Conservation (phyloP, 2,113 vertebrate species). For the Pollimyrus isidori region DNA sequence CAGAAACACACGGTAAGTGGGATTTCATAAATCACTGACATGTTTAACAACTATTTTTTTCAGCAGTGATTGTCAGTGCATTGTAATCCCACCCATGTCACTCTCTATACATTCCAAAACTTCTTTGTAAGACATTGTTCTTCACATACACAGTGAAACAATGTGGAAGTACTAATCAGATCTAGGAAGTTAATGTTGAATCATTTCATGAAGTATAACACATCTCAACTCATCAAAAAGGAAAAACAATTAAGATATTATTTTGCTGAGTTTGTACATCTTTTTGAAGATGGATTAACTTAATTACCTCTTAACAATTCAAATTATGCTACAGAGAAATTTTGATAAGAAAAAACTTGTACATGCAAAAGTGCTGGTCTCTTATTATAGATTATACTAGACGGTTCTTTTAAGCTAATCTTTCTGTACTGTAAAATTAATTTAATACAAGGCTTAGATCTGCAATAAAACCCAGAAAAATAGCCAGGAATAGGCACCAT, state of each 20-base stretch:
- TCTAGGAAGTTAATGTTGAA: slow-evolving; percentile 50
- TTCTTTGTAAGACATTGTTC: background rate
- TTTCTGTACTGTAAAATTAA: background rate
- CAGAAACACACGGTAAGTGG: background rate
- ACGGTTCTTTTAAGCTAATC: background rate
- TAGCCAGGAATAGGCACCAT: background rate
- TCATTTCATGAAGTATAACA: slow-evolving; percentile 40
- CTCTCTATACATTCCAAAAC: background rate
- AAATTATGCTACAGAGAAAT: slow-evolving; percentile 40
- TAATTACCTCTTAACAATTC: slow-evolving; percentile 54
- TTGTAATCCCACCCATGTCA: background rate
- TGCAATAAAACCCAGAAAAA: background rate
- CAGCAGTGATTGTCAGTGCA: background rate
- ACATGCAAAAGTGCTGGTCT: background rate
- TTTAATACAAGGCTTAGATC: slow-evolving; percentile 4
- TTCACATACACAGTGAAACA: slow-evolving; percentile 4
- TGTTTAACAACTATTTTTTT: background rate
- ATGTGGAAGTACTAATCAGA: slow-evolving; percentile 44
- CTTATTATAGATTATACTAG: slow-evolving; percentile 11
- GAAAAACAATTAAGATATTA: slow-evolving; percentile 47
- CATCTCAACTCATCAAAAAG: slow-evolving; percentile 36
- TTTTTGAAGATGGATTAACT: slow-evolving; percentile 49
- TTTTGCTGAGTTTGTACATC: slow-evolving; percentile 57
- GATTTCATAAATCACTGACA: background rate
- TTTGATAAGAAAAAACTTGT: background rate